Evolutionary conservation across 2,113 vertebrate genomes (phyloP), one percentile per base, ranked within the genome.

Genomic region (Ornithorhynchus anatinus): DNA sequence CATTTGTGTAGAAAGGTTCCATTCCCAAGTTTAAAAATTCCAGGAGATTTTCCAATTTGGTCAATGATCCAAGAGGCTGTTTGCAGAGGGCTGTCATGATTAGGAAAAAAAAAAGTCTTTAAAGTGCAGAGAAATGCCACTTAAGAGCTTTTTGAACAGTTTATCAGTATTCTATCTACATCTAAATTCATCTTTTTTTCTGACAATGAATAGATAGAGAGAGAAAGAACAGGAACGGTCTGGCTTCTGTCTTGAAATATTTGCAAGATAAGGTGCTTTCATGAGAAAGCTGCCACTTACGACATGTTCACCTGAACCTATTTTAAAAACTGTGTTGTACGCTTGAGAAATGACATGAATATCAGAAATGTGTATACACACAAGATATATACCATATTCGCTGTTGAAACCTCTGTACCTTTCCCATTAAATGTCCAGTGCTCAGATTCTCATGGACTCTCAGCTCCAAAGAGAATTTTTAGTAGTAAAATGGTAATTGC

Each of bases 1-100:
- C 84, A 59, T 82, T 89, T 83, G 60, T 68, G 47, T 43, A 68
- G 70, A 83, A 88, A 72, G 69, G 48, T 53, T 74, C 68, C 32
- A 48, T 54, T 27, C 20, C 15, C 23, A 32, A 29, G 75, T 51
- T 75, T n/a, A 54, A 69, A 60, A 67, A 63, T 64, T 57, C 42
- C 50, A 65, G 38, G 42, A 76, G 36, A 80, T 59, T 56, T 68
- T 54, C 53, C 73, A 20, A 52, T 52, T 52, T 45, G 62, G 65
- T 72, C 44, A 77, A 72, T 7, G 36, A 33, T 23, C 25, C 7
- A 67, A 53, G 68, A 65, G 19, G 6, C 11, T 48, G 3, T 48
- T 77, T 68, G 23, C 23, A 71, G 16, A 23, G 4, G 22, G 5
- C 19, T 32, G n/a, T 22, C 19, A 59, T 8, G 27, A 69, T 36